A percentile compares a stretch with the other conserved stretches of the same genome.
phyloP scores from a whole-genome alignment of 2,888 invertebrate species.

The Callyntrura sp. region DNA sequence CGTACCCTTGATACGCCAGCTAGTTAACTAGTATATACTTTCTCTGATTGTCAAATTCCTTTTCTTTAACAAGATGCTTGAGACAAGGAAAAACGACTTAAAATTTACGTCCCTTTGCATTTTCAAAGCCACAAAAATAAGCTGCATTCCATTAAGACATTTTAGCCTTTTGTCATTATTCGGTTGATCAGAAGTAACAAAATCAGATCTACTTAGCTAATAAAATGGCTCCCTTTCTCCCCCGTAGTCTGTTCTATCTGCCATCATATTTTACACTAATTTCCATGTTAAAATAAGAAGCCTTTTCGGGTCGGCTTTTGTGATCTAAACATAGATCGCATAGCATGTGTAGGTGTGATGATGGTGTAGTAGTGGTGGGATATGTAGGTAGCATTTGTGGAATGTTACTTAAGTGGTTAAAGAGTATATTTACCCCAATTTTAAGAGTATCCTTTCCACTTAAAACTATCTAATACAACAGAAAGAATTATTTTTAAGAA shows the following conservation, averaged over 20 bases:
- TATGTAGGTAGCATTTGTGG: neutral
- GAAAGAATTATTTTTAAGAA: constrained; percentile 9
- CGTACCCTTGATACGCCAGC: too few relatives aligned
- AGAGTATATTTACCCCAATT: neutral
- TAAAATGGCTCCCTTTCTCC: neutral
- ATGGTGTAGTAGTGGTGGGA: neutral
- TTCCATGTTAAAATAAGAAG: constrained; percentile 52
- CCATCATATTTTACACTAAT: constrained; percentile 17
- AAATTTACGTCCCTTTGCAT: neutral
- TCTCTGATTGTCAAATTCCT: too few relatives aligned
- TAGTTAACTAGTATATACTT: too few relatives aligned
- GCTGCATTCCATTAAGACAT: constrained; percentile 28
- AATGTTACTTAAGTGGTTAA: constrained; percentile 20
- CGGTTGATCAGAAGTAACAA: too few relatives aligned
- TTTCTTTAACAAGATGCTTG: too few relatives aligned
- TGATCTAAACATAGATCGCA: neutral
- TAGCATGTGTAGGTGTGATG: neutral
- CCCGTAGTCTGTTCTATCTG: neutral
- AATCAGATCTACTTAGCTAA: too few relatives aligned
- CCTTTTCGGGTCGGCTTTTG: neutral
- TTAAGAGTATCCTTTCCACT: constrained; percentile 46
- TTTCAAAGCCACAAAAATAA: constrained; percentile 3
- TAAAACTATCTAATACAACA: constrained; percentile 40
- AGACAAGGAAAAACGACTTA: too few relatives aligned
- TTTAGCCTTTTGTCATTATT: neutral